Conservation (phyloP, 2,888 invertebrate species). For the Beris morrisii region DNA sequence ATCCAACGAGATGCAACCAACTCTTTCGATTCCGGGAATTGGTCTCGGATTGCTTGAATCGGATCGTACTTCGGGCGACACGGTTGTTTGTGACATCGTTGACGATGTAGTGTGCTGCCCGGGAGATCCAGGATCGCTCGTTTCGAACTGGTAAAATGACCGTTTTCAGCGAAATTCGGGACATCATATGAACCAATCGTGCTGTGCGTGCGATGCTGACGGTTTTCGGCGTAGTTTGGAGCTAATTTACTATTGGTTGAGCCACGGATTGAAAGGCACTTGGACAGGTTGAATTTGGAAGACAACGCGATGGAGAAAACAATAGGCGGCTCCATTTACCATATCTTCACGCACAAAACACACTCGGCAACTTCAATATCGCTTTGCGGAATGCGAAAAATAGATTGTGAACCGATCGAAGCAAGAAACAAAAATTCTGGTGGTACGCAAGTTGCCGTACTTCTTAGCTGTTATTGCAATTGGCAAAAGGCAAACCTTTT, state of each 20-base stretch:
- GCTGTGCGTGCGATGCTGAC: neutral
- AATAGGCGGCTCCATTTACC: slow-evolving; percentile 17
- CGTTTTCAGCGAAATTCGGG: slow-evolving; percentile 7
- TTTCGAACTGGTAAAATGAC: slow-evolving; percentile 43
- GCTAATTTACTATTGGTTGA: neutral
- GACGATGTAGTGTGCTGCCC: slow-evolving; percentile 75
- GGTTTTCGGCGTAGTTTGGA: neutral
- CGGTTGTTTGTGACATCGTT: slow-evolving; percentile 66
- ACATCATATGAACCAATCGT: neutral
- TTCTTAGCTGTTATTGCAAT: too few species aligned
- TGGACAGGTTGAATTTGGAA: slow-evolving; percentile 21
- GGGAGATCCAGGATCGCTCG: slow-evolving; percentile 71
- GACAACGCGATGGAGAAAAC: slow-evolving; percentile 8
- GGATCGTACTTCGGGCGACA: slow-evolving; percentile 74
- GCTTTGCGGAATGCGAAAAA: too few species aligned
- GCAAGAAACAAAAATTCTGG: too few species aligned
- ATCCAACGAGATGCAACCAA: slow-evolving; percentile 70
- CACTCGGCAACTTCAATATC: too few species aligned
- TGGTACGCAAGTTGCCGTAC: too few species aligned
- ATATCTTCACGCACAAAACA: neutral
- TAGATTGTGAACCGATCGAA: too few species aligned
- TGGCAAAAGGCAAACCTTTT: too few species aligned
- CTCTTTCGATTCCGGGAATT: slow-evolving; percentile 75
- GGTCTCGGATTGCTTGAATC: slow-evolving; percentile 72
- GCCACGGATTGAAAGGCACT: slow-evolving; percentile 15